Base-by-base conservation (phyloP, 1,140 invertebrate species). In the Cheumatopsyche charites region DNA sequence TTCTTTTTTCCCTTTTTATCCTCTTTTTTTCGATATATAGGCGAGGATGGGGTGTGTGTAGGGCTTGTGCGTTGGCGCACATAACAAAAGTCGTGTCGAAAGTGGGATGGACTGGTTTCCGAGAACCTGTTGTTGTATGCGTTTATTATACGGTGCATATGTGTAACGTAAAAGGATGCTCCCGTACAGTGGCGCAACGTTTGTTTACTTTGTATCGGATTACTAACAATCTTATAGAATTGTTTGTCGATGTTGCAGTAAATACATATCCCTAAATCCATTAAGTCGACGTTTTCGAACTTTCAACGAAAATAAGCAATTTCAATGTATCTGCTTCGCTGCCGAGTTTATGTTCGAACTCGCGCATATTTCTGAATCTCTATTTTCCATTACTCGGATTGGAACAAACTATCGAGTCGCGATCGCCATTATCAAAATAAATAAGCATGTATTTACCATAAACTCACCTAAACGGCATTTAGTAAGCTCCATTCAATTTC, bases 91-190 rank as follows among this genome's bases (percentile, higher is more conserved):
- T 68, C 43, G 73, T 63, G 73, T 72, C 67, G 73, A 75, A 75
- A 72, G 62, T 72, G 70, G 73, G 73, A 67, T 72, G 73, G 67
- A 75, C 73, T 66, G 70, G 73, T 75, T 75, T 70, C 62, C 55
- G 23, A 66, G 71, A 75, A 75, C 70, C 70, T 70, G 73, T 70
- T 66, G 58, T 3, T 36, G 29, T 36, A n/a, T n/a, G n/a, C n/a
- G 29, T 36, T 36, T 3, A 36, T 36, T 36, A 36, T 36, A 36
- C 29, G 29, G 29, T 36, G 9, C 29, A 9, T 36, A 36, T 36
- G 29, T 36, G 29, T 36, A 29, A 42, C 7, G 19, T 15, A 62
- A 62, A 68, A 69, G 61, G 73, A 72, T 42, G 62, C 70, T 58
- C 49, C 25, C 43, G 17, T 15, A 49, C 73, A 75, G 47, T 72